Conservation (phyloP, 2,113 vertebrate genomes). For the Ginglymostoma cirratum region DNA sequence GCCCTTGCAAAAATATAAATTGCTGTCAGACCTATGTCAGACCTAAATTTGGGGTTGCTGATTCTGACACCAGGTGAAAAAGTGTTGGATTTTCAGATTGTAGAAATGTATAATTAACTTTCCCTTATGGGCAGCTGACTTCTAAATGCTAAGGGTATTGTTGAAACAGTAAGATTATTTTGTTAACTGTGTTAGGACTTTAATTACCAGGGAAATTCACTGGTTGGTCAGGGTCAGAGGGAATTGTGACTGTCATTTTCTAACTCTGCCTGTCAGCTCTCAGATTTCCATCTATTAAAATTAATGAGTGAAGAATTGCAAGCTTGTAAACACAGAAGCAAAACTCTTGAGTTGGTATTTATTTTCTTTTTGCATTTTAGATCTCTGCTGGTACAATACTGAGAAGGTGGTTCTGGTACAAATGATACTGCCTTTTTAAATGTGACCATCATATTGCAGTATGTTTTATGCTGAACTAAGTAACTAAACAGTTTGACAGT, state of each 20-base stretch:
- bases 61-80: not conserved
- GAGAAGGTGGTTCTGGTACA: not conserved
- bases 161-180: too few species aligned
- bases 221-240: not conserved
- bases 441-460: not conserved
- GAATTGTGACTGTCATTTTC: not conserved
- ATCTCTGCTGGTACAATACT: not conserved
- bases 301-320: not conserved
- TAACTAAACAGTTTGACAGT: not conserved
- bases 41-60: not conserved
- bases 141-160: too few species aligned
- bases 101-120: not conserved
- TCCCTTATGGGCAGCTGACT: not conserved
- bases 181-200: not conserved
- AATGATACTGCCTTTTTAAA: not conserved
- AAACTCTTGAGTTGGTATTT: not conserved
- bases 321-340: not conserved
- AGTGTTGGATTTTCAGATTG: not conserved
- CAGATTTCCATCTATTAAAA: not conserved
- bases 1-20: not conserved
- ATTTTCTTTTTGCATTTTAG: not conserved
- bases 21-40: not conserved
- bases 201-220: not conserved
- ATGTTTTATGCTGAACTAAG: not conserved
- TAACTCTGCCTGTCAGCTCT: too few species aligned